These are phyloP conservation scores for Brenthis daphne DNA, from an alignment of 2,888 invertebrate genomes.

Conservation along the genomic window DNA sequence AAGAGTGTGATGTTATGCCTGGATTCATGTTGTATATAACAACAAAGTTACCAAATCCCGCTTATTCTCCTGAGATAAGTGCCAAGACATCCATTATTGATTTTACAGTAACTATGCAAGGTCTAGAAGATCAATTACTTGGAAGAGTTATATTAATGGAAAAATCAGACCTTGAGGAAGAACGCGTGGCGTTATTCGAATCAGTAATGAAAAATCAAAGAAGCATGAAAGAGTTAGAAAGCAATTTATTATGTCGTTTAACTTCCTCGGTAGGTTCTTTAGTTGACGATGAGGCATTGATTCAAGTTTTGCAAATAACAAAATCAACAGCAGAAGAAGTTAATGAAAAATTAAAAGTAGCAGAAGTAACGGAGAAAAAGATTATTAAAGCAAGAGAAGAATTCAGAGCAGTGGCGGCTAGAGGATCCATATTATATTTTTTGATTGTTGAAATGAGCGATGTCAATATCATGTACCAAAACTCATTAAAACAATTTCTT, in stretches of 20 bases:
- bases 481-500: slow-evolving; percentile 96
- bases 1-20: slow-evolving; percentile 98
- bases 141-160: slow-evolving; percentile 98
- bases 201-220: slow-evolving; percentile 98
- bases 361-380: slow-evolving; percentile 96
- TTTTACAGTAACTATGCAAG: slow-evolving; percentile 98
- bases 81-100: slow-evolving; percentile 98
- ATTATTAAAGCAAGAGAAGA: slow-evolving; percentile 97
- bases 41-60: slow-evolving; percentile 97
- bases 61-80: slow-evolving; percentile 97
- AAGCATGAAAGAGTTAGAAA: slow-evolving; percentile 97
- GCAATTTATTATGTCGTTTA: slow-evolving; percentile 93
- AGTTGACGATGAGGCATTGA: slow-evolving; percentile 97
- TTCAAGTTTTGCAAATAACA: slow-evolving; percentile 92
- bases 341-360: slow-evolving; percentile 94
- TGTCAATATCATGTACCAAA: slow-evolving; percentile 98
- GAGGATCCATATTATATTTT: slow-evolving; percentile 97
- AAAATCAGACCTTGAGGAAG: slow-evolving; percentile 96
- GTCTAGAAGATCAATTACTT: slow-evolving; percentile 96
- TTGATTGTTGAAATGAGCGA: slow-evolving; percentile 98
- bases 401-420: slow-evolving; percentile 95
- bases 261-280: slow-evolving; percentile 96
- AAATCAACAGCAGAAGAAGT: slow-evolving; percentile 96
- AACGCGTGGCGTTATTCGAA: slow-evolving; percentile 95
- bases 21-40: slow-evolving; percentile 98